Base-by-base conservation (phyloP, 1,140 invertebrate species). In the Sycophila sp. region DNA sequence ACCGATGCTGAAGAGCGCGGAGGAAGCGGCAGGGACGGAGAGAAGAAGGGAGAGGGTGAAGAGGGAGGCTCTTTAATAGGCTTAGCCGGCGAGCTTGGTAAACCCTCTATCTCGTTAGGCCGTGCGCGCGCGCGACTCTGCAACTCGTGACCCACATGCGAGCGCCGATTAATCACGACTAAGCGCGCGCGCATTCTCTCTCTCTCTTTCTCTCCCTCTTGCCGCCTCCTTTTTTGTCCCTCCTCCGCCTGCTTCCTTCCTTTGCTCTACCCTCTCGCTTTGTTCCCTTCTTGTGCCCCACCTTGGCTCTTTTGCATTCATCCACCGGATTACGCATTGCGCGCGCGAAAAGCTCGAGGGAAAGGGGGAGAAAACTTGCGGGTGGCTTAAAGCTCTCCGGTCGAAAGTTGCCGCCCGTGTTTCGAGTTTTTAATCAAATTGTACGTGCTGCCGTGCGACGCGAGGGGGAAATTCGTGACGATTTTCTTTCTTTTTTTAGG, bases 81-180 rank as follows among this genome's bases (percentile, higher is more conserved):
- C 81, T 84, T 83, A 85, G 80, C 80, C 81, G 38, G 59, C 63
- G 69, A 70, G 73, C 79, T 78, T 75, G 74, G 81, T 80, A 81
- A 85, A 84, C 69, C 80, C 77, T 83, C 76, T 84, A 85, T 84
- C 84, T 78, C 78, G 80, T 86, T 86, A 85, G 79, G 65, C 60
- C 69, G 6, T 62, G 53, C 65, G 58, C 26, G 40, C n/a, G n/a
- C 51, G 15, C 36, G 36, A 64, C 45, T 85, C 78, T 58, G 69
- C 49, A 26, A 64, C 69, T 85, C 80, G 78, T 85, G 85, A 85
- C 85, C 85, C 82, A 86, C 82, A 86, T 86, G 83, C 80, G 75
- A 81, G 73, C 76, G 76, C 75, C 77, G 78, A 83, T 85, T 80
- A 82, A 83, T 80, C 73, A 74, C 74, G 71, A 73, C 76, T 78